Conservation (phyloP, 2,113 vertebrate genomes). For the Zosterops pallidus region DNA sequence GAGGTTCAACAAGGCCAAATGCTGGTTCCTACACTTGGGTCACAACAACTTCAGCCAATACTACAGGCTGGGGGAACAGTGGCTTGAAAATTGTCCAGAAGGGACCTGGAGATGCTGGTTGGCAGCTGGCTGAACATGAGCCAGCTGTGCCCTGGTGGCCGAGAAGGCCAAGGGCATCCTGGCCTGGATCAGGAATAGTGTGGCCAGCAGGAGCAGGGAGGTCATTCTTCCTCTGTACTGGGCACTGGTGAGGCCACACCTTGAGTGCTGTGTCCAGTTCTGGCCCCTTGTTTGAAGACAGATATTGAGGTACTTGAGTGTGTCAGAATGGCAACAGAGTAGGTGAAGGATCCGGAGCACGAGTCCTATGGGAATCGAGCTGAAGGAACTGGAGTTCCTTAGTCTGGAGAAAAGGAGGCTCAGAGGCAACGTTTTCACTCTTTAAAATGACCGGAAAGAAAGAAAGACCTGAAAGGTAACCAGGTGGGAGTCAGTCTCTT, state of each 20-base stretch:
- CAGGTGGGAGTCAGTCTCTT: accelerated
- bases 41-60: too few relatives aligned
- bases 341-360: not conserved
- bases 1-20: not conserved
- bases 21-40: not conserved
- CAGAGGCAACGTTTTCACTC: not conserved
- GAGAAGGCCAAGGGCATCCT: not conserved
- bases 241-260: not conserved
- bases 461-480: not conserved
- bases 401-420: not conserved
- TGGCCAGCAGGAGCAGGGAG: not conserved
- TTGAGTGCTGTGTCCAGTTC: not conserved
- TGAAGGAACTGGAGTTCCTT: not conserved
- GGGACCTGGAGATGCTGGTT: not conserved
- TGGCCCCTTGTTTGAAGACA: not conserved
- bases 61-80: not conserved
- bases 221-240: not conserved
- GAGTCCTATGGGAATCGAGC: not conserved
- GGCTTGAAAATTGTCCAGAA: not conserved
- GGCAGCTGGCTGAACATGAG: not conserved
- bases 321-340: not conserved
- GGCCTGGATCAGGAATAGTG: not conserved
- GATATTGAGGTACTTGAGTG: not conserved
- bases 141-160: not conserved
- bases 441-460: not conserved